Base-by-base conservation (phyloP, 2,113 vertebrate species). In the Solea senegalensis region DNA sequence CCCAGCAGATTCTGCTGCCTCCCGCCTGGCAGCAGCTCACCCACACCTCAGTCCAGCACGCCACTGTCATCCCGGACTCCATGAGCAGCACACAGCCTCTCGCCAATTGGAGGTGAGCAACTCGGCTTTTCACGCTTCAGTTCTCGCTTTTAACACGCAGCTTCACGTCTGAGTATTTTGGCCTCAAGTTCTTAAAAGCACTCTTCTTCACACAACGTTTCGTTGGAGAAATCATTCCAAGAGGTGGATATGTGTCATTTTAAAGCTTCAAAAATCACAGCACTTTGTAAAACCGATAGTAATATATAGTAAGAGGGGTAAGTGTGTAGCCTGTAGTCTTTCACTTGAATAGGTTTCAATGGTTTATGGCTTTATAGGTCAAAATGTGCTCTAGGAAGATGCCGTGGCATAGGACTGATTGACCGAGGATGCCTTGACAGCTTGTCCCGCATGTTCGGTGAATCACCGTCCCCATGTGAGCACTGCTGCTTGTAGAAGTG, bases 21-120 rank as follows among this genome's bases (percentile, higher is more conserved):
- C 95, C 96, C 0, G 95, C 97, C 3, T 99, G 98, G 98, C 98
- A 99, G 93, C 98, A 99, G 92, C 93, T 99, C 84, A 97, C 97
- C 65, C 98, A 99, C 90, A 95, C 96, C n/a, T 98, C 97, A 10
- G 96, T 99, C 83, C 98, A 98, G 90, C 98, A 99, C 0, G 95
- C 98, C 0, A 89, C 97, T 0, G 96, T 98, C 91, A 96, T 99
- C 88, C 97, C 97, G 0, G 98, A 99, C 78, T 93, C 96, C 88
- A 97, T 99, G 96, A 94, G 95, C 1, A 91, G 94, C 83, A 94
- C 96, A 4, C 98, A 98, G 75, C 96, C 97, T 0, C 86, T 99
- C 58, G 92, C 96, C 49, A 97, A 96, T 92, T 99, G 98, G 98
- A 97, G 98, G 98, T 99, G 91, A 95, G 78, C 57, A 34, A 16